phyloP scores from a whole-genome alignment of 2,888 invertebrate genomes.

The Drosophila cognata region DNA sequence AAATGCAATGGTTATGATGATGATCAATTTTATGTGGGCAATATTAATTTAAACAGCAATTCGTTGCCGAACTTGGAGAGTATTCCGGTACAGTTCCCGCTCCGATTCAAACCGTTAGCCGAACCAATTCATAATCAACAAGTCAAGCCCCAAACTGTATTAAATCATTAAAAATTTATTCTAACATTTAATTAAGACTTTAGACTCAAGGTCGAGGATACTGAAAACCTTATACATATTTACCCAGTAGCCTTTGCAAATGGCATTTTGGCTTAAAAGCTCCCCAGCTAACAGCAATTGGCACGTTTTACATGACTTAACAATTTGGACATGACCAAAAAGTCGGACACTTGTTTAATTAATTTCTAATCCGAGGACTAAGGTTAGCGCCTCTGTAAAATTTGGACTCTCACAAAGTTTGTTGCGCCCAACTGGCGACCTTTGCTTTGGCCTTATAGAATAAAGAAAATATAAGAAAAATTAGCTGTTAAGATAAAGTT shows the following conservation, averaged over 20 bases:
- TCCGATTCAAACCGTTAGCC: neutral
- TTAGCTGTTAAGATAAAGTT: conserved; percentile 24
- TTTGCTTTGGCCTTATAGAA: conserved; percentile 11
- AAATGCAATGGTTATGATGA: neutral
- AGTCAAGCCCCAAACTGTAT: neutral
- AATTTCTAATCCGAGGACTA: conserved; percentile 32
- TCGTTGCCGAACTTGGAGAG: neutral
- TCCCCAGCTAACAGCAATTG: neutral
- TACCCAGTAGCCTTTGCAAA: neutral
- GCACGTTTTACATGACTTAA: conserved; percentile 8
- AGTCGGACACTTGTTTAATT: conserved; percentile 47
- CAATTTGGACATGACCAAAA: conserved; percentile 6
- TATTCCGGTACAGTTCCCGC: neutral
- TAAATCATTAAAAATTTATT: neutral
- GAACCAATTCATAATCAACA: neutral
- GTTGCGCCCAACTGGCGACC: conserved; percentile 17
- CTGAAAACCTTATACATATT: neutral
- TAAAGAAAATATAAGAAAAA: conserved; percentile 3
- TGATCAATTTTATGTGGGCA: neutral
- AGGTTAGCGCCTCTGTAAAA: conserved; percentile 3
- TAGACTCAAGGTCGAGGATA: neutral
- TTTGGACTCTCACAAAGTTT: conserved; percentile 13
- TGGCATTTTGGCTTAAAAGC: neutral
- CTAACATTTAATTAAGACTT: neutral
- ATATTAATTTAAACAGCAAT: neutral